Percentiles rank a stretch among this genome's conserved stretches.
Conservation (phyloP, 2,888 invertebrate species). For the Drosophila lutescens region DNA sequence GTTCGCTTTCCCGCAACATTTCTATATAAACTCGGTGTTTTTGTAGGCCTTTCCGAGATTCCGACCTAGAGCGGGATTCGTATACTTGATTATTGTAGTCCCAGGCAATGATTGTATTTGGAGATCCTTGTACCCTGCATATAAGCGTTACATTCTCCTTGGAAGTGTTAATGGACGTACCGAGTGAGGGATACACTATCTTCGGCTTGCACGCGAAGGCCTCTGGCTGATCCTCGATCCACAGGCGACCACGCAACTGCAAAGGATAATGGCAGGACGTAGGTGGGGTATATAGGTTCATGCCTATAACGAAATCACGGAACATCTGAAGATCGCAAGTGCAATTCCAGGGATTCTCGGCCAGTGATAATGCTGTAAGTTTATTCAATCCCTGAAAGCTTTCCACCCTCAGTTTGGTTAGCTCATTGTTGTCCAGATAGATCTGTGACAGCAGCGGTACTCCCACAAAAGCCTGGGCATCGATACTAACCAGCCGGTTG, state of each 20-base stretch:
- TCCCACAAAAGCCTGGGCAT: slow-evolving; percentile 89
- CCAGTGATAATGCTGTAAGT: slow-evolving; percentile 90
- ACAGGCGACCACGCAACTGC: slow-evolving; percentile 88
- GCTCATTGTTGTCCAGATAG: slow-evolving; percentile 89
- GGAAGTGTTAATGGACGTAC: slow-evolving; percentile 87
- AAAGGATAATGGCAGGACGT: slow-evolving; percentile 90
- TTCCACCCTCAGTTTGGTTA: slow-evolving; percentile 88
- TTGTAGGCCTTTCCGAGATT: background rate
- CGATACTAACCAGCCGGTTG: slow-evolving; percentile 89
- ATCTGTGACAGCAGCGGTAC: slow-evolving; percentile 89
- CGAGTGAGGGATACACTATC: slow-evolving; percentile 88
- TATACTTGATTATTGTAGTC: slow-evolving; percentile 86
- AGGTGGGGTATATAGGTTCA: slow-evolving; percentile 90
- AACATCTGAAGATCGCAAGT: slow-evolving; percentile 92
- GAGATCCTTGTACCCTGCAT: slow-evolving; percentile 91
- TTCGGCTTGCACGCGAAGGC: slow-evolving; percentile 93
- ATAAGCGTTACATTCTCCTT: slow-evolving; percentile 89
- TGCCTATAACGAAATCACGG: slow-evolving; percentile 90
- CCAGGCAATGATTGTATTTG: slow-evolving; percentile 91
- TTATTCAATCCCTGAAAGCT: slow-evolving; percentile 88
- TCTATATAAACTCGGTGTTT: slow-evolving; percentile 73
- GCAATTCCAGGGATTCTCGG: slow-evolving; percentile 94
- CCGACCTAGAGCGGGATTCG: slow-evolving; percentile 39
- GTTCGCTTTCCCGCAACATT: slow-evolving; percentile 81
- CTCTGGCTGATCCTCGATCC: slow-evolving; percentile 88